A percentile compares a stretch with the other conserved stretches of the same genome.
phyloP scores from a whole-genome alignment of 2,888 invertebrate genomes.

The Odontocerum albicorne region DNA sequence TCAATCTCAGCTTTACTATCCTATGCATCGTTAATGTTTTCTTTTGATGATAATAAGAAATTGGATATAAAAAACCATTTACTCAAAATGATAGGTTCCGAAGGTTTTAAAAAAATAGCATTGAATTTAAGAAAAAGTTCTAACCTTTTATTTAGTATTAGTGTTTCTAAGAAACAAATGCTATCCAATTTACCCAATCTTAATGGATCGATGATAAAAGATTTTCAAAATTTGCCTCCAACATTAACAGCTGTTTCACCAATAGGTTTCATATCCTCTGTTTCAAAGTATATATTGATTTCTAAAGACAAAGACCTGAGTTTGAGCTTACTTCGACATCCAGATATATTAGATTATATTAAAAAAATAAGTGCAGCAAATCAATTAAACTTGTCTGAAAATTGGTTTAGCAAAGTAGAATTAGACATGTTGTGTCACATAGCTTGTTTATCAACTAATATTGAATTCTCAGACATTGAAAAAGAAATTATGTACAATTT shows the following conservation, averaged over 20 bases:
- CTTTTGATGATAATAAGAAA: conserved; percentile 41
- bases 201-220: conserved; percentile 45
- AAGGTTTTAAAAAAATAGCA: conserved; percentile 50
- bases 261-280: conserved; percentile 48
- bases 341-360: conserved; percentile 49
- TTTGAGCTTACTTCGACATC: conserved; percentile 45
- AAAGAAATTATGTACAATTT: conserved; percentile 58
- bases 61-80: conserved; percentile 14
- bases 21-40: conserved; percentile 46
- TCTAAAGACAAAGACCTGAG: conserved; percentile 46
- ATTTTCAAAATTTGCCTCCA: conserved; percentile 48
- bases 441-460: conserved; percentile 23
- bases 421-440: conserved; percentile 57
- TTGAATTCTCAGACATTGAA: conserved; percentile 44
- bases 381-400: conserved; percentile 51
- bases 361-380: conserved; percentile 44
- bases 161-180: conserved; percentile 5
- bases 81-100: conserved; percentile 48
- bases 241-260: conserved; percentile 47
- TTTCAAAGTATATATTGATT: conserved; percentile 46
- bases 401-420: conserved; percentile 68
- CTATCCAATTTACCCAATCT: conserved; percentile 46
- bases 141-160: conserved; percentile 49
- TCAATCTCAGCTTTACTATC: conserved; percentile 48
- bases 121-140: conserved; percentile 48